Conservation (phyloP, 2,113 vertebrate species). For the Ochotona princeps region DNA sequence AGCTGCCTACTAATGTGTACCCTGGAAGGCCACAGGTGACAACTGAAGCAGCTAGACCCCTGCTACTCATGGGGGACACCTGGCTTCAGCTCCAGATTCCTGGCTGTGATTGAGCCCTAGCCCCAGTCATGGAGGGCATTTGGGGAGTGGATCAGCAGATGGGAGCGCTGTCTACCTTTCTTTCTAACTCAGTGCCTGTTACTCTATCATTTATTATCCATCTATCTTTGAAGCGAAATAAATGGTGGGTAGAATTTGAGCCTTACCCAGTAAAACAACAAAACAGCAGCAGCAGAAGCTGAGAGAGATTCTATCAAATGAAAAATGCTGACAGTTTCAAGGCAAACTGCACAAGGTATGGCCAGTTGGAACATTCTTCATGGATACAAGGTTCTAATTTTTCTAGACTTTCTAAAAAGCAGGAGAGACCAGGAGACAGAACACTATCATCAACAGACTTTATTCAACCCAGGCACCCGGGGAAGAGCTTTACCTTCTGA, state of each 20-base stretch:
- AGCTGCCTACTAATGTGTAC: no score
- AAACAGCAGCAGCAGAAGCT: neutral
- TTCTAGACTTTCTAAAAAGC: neutral
- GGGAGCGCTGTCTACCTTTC: no score
- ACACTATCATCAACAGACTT: neutral
- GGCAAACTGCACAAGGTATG: neutral
- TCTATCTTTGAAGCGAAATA: no score
- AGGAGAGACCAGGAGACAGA: neutral
- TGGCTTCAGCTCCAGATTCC: no score
- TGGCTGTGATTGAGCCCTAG: no score
- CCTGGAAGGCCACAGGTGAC: no score
- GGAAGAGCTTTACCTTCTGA: slow-evolving; percentile 89
- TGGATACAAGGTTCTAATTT: neutral
- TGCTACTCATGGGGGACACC: no score
- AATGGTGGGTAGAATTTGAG: neutral
- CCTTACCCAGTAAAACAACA: neutral
- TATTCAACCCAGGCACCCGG: neutral
- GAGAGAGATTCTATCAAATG: neutral
- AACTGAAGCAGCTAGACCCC: no score
- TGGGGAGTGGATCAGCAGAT: no score
- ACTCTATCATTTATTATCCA: no score
- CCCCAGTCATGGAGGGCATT: no score
- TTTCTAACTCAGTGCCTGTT: no score
- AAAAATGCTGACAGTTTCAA: neutral
- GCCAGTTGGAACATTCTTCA: neutral